Evolutionary conservation across 2,797 vertebrate genomes (phyloP).

Genomic region (Eupleurogrammus muticus): DNA sequence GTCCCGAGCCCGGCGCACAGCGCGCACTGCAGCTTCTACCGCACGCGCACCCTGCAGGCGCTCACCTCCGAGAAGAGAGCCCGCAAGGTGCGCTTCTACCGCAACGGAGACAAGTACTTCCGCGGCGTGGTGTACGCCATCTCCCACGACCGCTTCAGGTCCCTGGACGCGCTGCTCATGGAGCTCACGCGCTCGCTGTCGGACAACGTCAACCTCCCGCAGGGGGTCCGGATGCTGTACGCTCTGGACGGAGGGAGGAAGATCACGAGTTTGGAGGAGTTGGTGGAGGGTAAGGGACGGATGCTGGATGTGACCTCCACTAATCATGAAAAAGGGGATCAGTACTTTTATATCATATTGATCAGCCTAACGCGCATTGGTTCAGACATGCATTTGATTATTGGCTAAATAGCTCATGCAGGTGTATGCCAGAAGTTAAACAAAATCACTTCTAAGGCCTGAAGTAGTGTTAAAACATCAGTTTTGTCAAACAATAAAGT

Average conservation of each 20-base stretch:
- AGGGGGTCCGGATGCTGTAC: conserved; percentile 94
- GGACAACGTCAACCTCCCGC: conserved; percentile 96
- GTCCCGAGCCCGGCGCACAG: conserved; percentile 97
- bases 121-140: conserved; percentile 96
- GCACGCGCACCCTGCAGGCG: conserved; percentile 95
- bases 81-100: conserved; percentile 95
- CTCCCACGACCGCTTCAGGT: conserved; percentile 94
- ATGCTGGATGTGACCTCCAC: conserved; percentile 1
- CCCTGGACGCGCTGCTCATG: conserved; percentile 93
- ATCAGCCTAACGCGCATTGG: conserved; percentile 29
- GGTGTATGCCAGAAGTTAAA: conserved; percentile 14
- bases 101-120: conserved; percentile 98
- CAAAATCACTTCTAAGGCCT: conserved; percentile 8
- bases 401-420: conserved; percentile 1
- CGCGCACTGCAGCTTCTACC: conserved; percentile 97
- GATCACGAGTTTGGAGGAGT: conserved; percentile 91
- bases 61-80: conserved; percentile 96
- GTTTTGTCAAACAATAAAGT: conserved; percentile 1
- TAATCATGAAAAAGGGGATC: conserved; percentile 12
- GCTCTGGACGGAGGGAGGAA: conserved; percentile 90
- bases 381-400: conserved; percentile 37
- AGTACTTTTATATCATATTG: background rate
- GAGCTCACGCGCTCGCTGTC: conserved; percentile 96
- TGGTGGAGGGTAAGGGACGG: conserved; percentile 91
- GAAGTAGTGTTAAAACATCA: background rate